Evolutionary conservation across 2,113 vertebrate species (phyloP).

Genomic region (Crotophaga sulcirostris): DNA sequence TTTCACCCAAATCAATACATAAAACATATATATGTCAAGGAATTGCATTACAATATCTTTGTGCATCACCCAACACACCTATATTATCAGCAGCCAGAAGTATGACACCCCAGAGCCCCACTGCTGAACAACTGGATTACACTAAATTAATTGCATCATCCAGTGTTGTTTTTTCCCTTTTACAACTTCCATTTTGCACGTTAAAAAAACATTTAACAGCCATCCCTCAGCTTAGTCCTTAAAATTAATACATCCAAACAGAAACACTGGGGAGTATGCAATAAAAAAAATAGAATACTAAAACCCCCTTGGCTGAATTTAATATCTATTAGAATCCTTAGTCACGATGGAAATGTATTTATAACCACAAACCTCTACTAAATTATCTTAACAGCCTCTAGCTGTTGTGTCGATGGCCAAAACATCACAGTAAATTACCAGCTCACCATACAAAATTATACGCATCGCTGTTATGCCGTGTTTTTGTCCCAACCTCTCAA

Average conservation of each 20-base stretch:
- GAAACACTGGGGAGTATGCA: not conserved
- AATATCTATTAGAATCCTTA: conserved; percentile 39
- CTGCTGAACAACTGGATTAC: not conserved
- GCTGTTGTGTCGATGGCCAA: conserved; percentile 6
- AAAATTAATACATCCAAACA: conserved; percentile 43
- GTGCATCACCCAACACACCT: not conserved
- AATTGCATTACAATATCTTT: not conserved
- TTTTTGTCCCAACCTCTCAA: not conserved
- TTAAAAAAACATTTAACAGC: not conserved
- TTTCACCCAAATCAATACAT: not conserved
- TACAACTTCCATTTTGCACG: not conserved
- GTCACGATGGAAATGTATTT: conserved; percentile 64
- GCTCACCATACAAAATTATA: not conserved
- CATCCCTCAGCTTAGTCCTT: not conserved
- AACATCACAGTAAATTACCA: conserved; percentile 24
- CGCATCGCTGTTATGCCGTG: not conserved
- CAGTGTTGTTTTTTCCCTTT: not conserved
- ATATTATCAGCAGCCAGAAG: not conserved
- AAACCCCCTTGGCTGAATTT: not conserved
- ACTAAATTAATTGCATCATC: not conserved
- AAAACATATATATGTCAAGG: not conserved
- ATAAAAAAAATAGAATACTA: not conserved
- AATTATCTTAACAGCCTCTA: conserved; percentile 54
- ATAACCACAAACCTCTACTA: conserved; percentile 43
- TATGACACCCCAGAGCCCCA: not conserved